Base-by-base conservation (phyloP, 2,113 vertebrate genomes). In the Dascyllus trimaculatus region DNA sequence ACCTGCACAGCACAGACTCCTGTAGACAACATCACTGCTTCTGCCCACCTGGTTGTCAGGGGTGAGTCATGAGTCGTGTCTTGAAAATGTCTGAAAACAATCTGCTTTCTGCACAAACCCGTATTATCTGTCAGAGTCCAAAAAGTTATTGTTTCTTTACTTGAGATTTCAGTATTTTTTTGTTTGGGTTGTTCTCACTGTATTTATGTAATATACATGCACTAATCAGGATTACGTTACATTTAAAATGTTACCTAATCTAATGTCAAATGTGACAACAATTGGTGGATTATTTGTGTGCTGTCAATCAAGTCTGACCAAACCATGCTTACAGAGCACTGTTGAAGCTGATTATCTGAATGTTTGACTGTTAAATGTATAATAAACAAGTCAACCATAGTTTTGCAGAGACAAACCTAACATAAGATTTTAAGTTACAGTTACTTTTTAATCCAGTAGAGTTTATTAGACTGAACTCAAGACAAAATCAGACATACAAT, bases 1-100 rank as follows among this genome's bases (percentile, higher is more conserved):
- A 96, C 86, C 0, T 99, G 98, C 92, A 97, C 95, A 0, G 98
- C 97, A 4, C 96, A 99, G 91, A 98, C 98, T 0, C 95, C 97
- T 17, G 97, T 99, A 77, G 98, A 99, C 93, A 97, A 98, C 48
- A 93, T 96, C 4, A 96, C 96, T 0, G 96, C 96, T 35, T 97
- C 96, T 0, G 98, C 98, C 38, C 95, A 96, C 82, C 95, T 99
- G 62, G 95, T 99, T 29, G 97, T 99, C 54, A 94, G 98, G 96
- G 98, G 98, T 99, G 94, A 95, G 95, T 87, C 53, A 11, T 40
- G 13, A 71, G 29, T 19, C 17, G 68, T 11, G n/a, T 46, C 43
- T 35, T n/a, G 17, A 35, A 13, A 35, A 46, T 46, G 17, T 15
- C 15, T 21, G 13, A 13, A 64, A 59, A 45, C n/a, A 38, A 21